phyloP scores from a whole-genome alignment of 2,888 invertebrate genomes.

The Onchidella celtica region DNA sequence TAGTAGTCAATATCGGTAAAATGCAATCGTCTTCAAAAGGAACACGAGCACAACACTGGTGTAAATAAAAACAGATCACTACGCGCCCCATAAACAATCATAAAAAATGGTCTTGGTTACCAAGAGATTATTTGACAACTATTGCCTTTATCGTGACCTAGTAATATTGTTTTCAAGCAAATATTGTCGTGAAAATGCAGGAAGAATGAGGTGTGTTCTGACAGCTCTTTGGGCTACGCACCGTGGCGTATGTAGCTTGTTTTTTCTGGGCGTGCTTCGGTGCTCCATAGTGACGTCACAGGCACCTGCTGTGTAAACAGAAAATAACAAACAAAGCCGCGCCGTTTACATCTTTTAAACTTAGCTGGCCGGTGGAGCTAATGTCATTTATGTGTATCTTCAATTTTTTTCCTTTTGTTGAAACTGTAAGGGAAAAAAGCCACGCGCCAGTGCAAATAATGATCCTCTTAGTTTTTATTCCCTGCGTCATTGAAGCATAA shows the following conservation, averaged over 20 bases:
- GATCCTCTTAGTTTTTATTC: no score
- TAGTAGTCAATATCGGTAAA: slow-evolving; percentile 45
- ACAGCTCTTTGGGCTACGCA: not conserved
- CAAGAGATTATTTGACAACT: not conserved
- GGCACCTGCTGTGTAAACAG: slow-evolving; percentile 77
- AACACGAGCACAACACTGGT: slow-evolving; percentile 74
- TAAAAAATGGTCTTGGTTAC: not conserved
- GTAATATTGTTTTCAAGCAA: not conserved
- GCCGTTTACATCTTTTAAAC: not conserved
- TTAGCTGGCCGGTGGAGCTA: no score
- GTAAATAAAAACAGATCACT: slow-evolving; percentile 78
- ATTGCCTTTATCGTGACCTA: not conserved
- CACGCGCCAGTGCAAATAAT: no score
- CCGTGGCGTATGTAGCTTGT: slow-evolving; percentile 62
- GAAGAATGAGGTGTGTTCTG: not conserved
- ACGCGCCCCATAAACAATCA: slow-evolving; percentile 58
- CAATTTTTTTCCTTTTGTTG: not conserved
- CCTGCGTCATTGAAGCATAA: no score
- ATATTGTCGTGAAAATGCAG: no score
- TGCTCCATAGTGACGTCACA: slow-evolving; percentile 71
- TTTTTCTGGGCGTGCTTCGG: slow-evolving; percentile 62
- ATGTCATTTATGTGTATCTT: not conserved
- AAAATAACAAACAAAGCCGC: slow-evolving; percentile 68
- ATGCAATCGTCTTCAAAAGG: slow-evolving; percentile 51
- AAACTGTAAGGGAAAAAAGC: no score